Evolutionary conservation across 2,888 invertebrate species (phyloP).

Genomic region (Stenchaetothrips biformis): DNA sequence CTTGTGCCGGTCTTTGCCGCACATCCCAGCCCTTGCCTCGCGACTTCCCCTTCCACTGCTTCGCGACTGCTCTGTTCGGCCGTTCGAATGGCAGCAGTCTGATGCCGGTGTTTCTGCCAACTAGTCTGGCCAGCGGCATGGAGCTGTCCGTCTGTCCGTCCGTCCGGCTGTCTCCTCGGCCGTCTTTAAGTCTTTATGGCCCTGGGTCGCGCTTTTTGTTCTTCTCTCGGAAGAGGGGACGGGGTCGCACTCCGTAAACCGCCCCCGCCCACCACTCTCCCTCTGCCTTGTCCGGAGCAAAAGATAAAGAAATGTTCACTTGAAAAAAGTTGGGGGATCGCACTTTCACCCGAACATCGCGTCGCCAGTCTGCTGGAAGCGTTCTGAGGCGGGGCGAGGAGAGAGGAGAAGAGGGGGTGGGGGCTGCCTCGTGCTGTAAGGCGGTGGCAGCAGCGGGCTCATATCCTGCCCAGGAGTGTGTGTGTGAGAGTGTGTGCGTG

Average conservation of each 20-base stretch:
- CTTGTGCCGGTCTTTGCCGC: no score
- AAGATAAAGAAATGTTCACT: not conserved
- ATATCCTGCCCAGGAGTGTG: not conserved
- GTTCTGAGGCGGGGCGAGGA: not conserved
- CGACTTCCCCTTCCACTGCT: no score
- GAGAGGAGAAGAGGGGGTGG: not conserved
- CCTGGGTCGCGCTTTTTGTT: not conserved
- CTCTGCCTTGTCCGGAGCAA: not conserved
- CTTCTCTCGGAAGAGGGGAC: not conserved
- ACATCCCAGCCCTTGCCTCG: no score
- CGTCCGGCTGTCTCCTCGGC: no score
- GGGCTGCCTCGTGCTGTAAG: not conserved
- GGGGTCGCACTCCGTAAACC: not conserved
- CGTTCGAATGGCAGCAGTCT: no score
- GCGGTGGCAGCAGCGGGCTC: not conserved
- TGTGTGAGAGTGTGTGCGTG: not conserved
- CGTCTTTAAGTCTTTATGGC: not conserved
- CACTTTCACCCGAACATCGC: not conserved
- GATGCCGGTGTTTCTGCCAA: no score
- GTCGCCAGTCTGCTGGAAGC: no score
- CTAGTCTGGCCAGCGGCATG: no score
- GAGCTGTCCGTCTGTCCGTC: no score
- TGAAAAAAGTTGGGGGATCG: not conserved
- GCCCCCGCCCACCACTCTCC: not conserved
- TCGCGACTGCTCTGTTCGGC: no score